Evolutionary conservation across 2,888 invertebrate genomes (phyloP).

Genomic region (Apeira syringaria): DNA sequence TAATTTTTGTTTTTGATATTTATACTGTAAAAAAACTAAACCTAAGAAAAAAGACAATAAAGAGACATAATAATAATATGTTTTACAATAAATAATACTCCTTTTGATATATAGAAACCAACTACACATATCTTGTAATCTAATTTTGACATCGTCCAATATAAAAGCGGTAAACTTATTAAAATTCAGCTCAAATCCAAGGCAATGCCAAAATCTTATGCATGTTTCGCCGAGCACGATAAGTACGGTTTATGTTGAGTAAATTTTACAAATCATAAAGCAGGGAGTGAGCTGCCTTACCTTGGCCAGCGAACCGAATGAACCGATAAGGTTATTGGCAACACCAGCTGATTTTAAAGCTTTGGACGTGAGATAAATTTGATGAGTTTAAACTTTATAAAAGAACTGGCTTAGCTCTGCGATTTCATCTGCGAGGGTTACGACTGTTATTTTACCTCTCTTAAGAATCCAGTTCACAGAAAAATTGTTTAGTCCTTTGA

Average conservation of each 20-base stretch:
- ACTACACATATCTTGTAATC: no score
- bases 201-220: slow-evolving; percentile 16
- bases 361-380: slow-evolving; percentile 7
- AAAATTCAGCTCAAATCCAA: slow-evolving; percentile 21
- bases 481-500: no score
- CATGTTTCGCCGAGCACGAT: slow-evolving; percentile 25
- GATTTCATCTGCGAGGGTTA: no score
- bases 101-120: no score
- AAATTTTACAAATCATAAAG: slow-evolving; percentile 45
- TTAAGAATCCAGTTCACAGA: no score
- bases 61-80: no score
- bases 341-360: slow-evolving; percentile 6
- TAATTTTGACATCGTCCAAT: no score
- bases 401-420: neutral
- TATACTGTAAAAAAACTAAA: no score
- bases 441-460: no score
- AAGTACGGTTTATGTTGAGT: slow-evolving; percentile 35
- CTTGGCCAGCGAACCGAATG: slow-evolving; percentile 30
- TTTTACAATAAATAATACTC: no score
- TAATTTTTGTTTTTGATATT: no score
- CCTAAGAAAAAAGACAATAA: no score
- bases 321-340: slow-evolving; percentile 26
- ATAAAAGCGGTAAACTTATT: slow-evolving; percentile 11
- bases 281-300: slow-evolving; percentile 28
- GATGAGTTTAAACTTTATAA: neutral